Evolutionary conservation across 1,140 invertebrate species (phyloP), one percentile per base, ranked within the genome.

Genomic region (Popillia japonica): DNA sequence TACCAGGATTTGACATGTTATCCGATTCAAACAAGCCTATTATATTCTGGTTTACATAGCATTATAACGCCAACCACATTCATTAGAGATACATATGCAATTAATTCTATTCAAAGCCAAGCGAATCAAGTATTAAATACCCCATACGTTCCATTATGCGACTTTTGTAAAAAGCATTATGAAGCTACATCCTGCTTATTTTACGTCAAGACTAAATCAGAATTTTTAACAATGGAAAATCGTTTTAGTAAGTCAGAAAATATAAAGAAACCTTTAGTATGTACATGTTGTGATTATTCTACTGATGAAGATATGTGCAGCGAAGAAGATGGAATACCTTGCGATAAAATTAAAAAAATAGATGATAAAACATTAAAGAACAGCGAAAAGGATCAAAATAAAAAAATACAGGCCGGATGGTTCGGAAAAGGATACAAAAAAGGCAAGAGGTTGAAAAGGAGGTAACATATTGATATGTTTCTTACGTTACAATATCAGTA

Each of bases 41-140:
- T 87, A 3, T 92, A 92, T 84, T 89, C 91, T 10, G 91, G 91
- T 10, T 84, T 92, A 76, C 91, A 92, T 84, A 92, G 90, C 81
- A 92, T 92, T 80, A 88, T 92, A 20, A 88, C 89, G 81, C 89
- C 89, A 22, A 83, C 87, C 59, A 86, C 88, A n/a, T 86, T 87
- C 81, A 83, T 88, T 79, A 81, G 83, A 40, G 82, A 80, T 68
- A 76, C 76, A 75, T 80, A 22, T 82, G 75, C 40, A 34, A 72
- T n/a, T 20, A 79, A 48, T 64, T 84, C 84, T 82, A 87, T 87
- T 42, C 83, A 27, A 17, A 55, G n/a, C 9, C 40, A 75, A 48
- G 23, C 17, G 14, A 55, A 23, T 27, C 44, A 0, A 20, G n/a
- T 11, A 10, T 72, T 34, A 75, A n/a, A n/a, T n/a, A 17, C 34